Evolutionary conservation across 2,113 vertebrate species (phyloP), one percentile per base, ranked within the genome.

Genomic region (Hippocampus guttulatus): DNA sequence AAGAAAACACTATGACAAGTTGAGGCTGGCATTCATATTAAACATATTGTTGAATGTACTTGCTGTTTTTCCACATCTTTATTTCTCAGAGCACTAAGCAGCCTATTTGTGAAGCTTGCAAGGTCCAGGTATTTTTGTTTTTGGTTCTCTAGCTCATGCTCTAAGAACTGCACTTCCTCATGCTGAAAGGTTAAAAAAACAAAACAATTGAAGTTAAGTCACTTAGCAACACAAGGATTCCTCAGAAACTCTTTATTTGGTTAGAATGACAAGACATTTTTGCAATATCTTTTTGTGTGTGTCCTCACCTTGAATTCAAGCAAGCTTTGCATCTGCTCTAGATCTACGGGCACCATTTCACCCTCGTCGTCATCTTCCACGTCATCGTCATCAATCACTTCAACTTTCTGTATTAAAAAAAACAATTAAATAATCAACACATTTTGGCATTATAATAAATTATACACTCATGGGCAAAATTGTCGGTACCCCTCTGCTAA

Each of bases 81-180:
- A 52, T 92, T 87, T 88, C 94, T 96, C 83, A 99, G 89, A 68
- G 95, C 95, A 72, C 84, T 90, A 77, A 99, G 94, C 85, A 99
- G 92, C 82, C 91, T 95, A 81, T 92, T 93, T 9, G 96, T 96
- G 85, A 98, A 99, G 1, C 84, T 90, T 78, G 91, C 94, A 66
- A 99, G 94, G 76, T 97, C 94, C 79, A 92, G 92, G 69, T 97
- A 98, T 83, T 93, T 97, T 88, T 94, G 94, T 83, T 98, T 98
- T 91, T 98, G 95, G 88, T 87, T 95, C 89, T 95, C 93, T 91
- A 99, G 87, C 86, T 98, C 95, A 18, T 87, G 93, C 91, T 98
- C 95, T 43, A 98, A 94, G 88, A 95, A 99, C 86, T 94, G 94
- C 75, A 98, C 93, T 88, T 99, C 96, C 89, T 97, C 95, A 70